A percentile compares a stretch with the other conserved stretches of the same genome.
These are phyloP conservation scores for Oreochromis mossambicus DNA, from an alignment of 2,797 vertebrate genomes.

Conservation along the genomic window DNA sequence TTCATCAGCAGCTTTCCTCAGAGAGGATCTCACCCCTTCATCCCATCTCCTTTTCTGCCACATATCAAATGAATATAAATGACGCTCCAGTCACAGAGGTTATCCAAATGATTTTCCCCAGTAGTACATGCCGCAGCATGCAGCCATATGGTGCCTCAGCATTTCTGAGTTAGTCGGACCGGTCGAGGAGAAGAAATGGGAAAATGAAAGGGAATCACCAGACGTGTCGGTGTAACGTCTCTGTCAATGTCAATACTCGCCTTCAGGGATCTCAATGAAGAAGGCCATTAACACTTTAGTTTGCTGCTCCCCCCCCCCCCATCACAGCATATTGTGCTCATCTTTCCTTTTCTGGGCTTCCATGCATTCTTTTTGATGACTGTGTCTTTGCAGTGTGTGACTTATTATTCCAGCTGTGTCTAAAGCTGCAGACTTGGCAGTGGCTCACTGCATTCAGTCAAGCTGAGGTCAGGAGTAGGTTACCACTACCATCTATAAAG, in stretches of 20 bases:
- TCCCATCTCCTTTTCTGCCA: no score
- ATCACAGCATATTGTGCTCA: neutral
- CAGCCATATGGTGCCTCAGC: conserved; percentile 30
- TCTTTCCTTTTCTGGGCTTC: neutral
- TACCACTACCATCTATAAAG: neutral
- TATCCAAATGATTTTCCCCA: no score
- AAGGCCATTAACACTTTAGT: neutral
- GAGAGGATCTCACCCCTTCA: no score
- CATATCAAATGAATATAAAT: no score
- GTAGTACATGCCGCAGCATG: no score
- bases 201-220: neutral
- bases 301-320: rapidly evolving
- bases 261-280: neutral
- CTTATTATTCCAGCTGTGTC: conserved; percentile 46
- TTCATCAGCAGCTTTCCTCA: no score
- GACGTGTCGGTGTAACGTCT: neutral
- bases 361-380: conserved; percentile 10
- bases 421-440: conserved; percentile 31
- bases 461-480: conserved; percentile 39
- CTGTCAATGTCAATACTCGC: neutral
- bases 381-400: conserved; percentile 9
- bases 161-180: conserved; percentile 4
- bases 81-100: no score
- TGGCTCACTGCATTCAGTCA: conserved; percentile 16
- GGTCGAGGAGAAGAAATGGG: neutral